Evolutionary conservation across 2,888 invertebrate species (phyloP).

Genomic region (Erebia ligea): DNA sequence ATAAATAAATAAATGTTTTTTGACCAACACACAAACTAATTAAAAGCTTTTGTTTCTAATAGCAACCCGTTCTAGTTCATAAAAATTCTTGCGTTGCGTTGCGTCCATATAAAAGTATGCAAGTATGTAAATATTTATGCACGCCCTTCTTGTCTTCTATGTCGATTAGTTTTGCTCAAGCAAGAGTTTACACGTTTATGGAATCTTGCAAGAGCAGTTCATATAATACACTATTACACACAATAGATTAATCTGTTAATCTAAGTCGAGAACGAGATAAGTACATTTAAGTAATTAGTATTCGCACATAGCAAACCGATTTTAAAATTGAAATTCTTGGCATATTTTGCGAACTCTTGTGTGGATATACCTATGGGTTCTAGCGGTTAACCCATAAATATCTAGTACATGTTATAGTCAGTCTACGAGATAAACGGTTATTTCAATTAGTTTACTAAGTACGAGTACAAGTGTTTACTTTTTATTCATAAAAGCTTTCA

Average conservation of each 20-base stretch:
- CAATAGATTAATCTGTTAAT: not conserved
- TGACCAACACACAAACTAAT: not conserved
- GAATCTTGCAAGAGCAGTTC: not conserved
- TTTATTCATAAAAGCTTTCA: constrained; percentile 4
- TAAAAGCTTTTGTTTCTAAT: not conserved
- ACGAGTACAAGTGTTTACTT: not conserved
- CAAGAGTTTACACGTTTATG: not conserved
- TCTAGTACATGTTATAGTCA: too few species aligned
- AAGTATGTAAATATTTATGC: not conserved
- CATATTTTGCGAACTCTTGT: not conserved
- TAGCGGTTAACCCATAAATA: too few species aligned
- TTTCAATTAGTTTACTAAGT: not conserved
- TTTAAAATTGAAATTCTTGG: not conserved
- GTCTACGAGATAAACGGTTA: not conserved
- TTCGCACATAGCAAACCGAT: too few species aligned
- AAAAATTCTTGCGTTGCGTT: not conserved
- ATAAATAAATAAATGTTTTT: not conserved
- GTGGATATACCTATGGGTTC: not conserved
- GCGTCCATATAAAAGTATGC: not conserved
- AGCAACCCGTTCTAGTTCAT: not conserved
- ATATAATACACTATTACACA: not conserved
- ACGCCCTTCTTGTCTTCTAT: not conserved
- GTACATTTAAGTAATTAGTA: not conserved
- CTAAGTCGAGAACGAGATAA: not conserved
- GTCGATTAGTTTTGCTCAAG: not conserved